Conservation (phyloP, 2,888 invertebrate species). For the Thereva unica region DNA sequence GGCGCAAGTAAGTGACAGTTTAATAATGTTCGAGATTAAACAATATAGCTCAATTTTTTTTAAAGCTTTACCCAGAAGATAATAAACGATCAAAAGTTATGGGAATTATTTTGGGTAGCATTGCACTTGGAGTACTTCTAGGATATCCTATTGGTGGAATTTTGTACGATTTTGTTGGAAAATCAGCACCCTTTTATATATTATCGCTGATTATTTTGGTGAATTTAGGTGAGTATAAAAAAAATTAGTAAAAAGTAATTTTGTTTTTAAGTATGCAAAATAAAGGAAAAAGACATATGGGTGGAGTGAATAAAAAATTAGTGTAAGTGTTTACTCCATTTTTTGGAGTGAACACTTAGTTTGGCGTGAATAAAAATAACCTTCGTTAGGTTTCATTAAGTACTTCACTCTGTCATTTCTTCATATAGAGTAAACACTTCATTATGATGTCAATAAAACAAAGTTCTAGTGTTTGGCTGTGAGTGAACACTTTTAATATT, state of each 20-base stretch:
- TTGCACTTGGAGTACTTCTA: conserved; percentile 77
- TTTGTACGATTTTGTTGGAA: conserved; percentile 75
- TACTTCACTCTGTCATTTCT: too few relatives aligned
- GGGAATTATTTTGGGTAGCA: conserved; percentile 80
- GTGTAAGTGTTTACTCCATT: too few relatives aligned
- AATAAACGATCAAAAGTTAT: conserved; percentile 67
- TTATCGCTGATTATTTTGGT: conserved; percentile 66
- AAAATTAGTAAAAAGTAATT: background rate
- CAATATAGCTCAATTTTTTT: background rate
- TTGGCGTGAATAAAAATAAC: too few relatives aligned
- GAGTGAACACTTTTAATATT: too few relatives aligned
- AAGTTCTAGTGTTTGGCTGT: too few relatives aligned
- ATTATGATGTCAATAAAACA: too few relatives aligned
- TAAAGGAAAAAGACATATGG: too few relatives aligned
- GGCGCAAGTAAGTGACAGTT: conserved; percentile 59
- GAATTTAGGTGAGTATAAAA: conserved; percentile 57
- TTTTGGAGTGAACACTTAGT: too few relatives aligned
- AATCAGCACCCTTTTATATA: conserved; percentile 73
- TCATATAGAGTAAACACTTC: too few relatives aligned
- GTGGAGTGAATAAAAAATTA: too few relatives aligned
- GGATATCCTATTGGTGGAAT: conserved; percentile 83
- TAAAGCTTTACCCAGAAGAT: conserved; percentile 56
- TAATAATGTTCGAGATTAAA: background rate
- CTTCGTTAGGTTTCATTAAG: too few relatives aligned
- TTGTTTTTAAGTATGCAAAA: too few relatives aligned